These are phyloP conservation scores for Leucoraja erinaceus DNA, from an alignment of 2,113 vertebrate species.

Conservation along the genomic window DNA sequence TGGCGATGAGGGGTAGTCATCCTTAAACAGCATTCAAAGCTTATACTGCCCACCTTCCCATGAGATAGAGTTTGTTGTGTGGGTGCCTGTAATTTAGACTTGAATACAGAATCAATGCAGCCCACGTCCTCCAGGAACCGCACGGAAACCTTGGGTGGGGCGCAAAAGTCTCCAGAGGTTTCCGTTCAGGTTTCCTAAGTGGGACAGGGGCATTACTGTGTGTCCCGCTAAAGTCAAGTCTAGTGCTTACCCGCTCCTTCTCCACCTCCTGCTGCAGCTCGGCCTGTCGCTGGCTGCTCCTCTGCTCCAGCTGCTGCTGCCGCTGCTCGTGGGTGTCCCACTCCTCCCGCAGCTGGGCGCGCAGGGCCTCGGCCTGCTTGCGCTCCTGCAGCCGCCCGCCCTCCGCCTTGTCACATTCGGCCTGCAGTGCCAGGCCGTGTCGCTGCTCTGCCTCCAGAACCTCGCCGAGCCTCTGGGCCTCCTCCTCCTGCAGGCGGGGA, in stretches of 20 bases:
- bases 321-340: constrained; percentile 45
- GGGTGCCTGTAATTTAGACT: no score
- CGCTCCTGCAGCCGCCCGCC: constrained; percentile 43
- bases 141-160: no score
- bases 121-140: no score
- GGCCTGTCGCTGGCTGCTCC: constrained; percentile 42
- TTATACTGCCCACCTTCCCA: no score
- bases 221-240: no score
- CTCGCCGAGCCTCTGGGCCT: constrained; percentile 43
- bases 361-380: constrained; percentile 46
- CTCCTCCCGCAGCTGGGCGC: constrained; percentile 49
- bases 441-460: constrained; percentile 46
- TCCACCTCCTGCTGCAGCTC: constrained; percentile 49
- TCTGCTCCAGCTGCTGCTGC: constrained; percentile 52
- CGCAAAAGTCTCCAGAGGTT: no score
- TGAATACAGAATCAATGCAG: no score
- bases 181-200: no score
- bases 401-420: constrained; percentile 45
- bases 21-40: no score
- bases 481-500: constrained; percentile 46
- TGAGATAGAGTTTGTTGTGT: no score
- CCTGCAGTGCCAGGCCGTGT: constrained; percentile 43
- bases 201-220: no score
- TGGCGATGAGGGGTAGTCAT: no score
- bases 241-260: constrained; percentile 52